Evolutionary conservation across 92 coral and sea anemone species (phyloP).

Genomic region (Ricordea florida): DNA sequence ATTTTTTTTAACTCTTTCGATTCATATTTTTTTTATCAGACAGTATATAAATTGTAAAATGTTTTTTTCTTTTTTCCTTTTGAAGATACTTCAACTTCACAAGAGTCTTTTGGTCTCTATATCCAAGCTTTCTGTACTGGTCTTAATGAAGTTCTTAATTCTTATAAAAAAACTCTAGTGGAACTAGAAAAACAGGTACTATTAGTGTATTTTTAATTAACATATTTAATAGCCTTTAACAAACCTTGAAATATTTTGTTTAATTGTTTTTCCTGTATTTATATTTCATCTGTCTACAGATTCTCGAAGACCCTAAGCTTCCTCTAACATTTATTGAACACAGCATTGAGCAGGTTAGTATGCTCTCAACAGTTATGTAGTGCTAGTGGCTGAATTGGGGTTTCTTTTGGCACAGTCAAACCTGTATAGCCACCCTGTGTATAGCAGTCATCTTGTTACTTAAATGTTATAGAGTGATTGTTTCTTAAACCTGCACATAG

Average conservation of each 20-base stretch:
- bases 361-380: background rate
- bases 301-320: slow-evolving; percentile 81
- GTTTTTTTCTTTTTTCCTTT: background rate
- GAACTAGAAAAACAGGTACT: slow-evolving; percentile 85
- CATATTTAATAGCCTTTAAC: background rate
- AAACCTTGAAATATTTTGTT: background rate
- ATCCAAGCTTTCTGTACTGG: slow-evolving; percentile 97
- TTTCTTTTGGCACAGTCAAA: background rate
- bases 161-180: slow-evolving; percentile 72
- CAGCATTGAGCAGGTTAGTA: slow-evolving; percentile 85
- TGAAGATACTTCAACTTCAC: background rate
- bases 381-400: background rate
- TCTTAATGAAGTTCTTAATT: slow-evolving; percentile 82
- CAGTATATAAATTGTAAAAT: too few relatives aligned
- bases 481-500: too few relatives aligned
- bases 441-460: too few relatives aligned
- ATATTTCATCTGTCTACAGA: slow-evolving; percentile 39
- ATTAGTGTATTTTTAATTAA: background rate
- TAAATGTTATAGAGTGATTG: too few relatives aligned
- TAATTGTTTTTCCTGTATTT: background rate
- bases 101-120: slow-evolving; percentile 70
- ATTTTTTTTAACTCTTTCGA: too few relatives aligned
- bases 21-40: too few relatives aligned
- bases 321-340: slow-evolving; percentile 89
- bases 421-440: too few relatives aligned